Percentiles rank a stretch among this genome's conserved stretches.
These are phyloP conservation scores for Melanerpes aurifrons DNA, from an alignment of 2,113 vertebrate species.

Conservation along the genomic window DNA sequence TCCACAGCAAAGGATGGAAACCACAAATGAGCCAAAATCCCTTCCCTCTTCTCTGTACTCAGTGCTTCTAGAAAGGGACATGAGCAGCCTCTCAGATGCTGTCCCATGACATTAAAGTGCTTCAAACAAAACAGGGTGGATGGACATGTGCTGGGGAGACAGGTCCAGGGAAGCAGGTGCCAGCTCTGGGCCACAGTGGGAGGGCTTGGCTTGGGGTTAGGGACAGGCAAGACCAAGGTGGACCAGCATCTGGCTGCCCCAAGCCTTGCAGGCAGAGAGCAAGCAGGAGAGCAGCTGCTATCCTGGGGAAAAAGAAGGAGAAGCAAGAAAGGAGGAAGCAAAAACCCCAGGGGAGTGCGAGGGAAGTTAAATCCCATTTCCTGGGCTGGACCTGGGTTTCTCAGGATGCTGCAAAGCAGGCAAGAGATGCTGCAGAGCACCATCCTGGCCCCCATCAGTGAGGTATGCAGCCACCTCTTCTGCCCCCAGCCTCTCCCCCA, in stretches of 20 bases:
- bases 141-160: background rate
- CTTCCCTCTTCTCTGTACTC: slow-evolving; percentile 8
- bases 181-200: rapidly evolving
- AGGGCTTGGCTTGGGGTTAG: background rate
- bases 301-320: background rate
- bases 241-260: background rate
- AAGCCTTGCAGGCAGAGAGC: background rate
- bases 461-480: background rate
- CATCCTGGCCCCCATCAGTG: background rate
- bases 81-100: background rate
- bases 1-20: background rate
- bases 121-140: slow-evolving; percentile 16
- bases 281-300: background rate
- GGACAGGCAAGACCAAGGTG: background rate
- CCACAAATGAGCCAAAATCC: background rate
- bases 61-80: slow-evolving; percentile 44
- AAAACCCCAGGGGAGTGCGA: background rate
- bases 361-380: background rate
- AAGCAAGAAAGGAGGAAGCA: background rate
- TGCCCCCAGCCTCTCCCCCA: background rate
- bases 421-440: background rate
- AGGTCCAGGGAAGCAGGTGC: background rate
- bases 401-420: background rate
- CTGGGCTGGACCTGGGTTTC: background rate
- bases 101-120: slow-evolving; percentile 46